Conservation (phyloP, 2,888 invertebrate species). For the Strigamia transsilvanica region DNA sequence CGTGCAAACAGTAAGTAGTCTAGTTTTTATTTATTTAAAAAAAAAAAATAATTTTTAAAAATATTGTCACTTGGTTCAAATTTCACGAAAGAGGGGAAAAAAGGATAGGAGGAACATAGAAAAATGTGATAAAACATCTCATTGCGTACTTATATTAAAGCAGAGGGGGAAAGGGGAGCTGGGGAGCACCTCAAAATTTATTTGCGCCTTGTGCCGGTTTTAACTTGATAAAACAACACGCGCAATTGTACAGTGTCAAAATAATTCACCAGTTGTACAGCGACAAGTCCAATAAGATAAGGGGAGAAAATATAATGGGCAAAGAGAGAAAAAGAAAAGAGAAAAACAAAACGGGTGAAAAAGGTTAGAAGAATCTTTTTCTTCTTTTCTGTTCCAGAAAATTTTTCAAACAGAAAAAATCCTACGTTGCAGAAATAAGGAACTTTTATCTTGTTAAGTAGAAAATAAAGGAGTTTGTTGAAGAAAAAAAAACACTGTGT, state of each 20-base stretch:
- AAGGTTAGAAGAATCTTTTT: not conserved
- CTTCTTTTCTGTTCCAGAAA: not conserved
- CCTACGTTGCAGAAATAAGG: slow-evolving; percentile 7
- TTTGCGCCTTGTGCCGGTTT: slow-evolving; percentile 14
- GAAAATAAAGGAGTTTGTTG: not conserved
- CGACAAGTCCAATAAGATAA: slow-evolving; percentile 40
- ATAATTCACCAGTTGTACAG: slow-evolving; percentile 28
- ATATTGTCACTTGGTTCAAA: not conserved
- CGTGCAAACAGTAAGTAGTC: not conserved
- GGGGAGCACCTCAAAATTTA: slow-evolving; percentile 12
- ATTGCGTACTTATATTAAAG: slow-evolving; percentile 24
- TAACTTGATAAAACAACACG: slow-evolving; percentile 44
- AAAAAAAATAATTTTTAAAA: not conserved
- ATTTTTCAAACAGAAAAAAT: not conserved
- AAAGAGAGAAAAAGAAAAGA: not conserved
- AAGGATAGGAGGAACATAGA: not conserved
- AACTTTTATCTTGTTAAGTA: slow-evolving; percentile 15
- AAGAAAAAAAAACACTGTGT: not conserved
- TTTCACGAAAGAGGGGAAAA: not conserved
- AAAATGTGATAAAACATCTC: slow-evolving; percentile 31
- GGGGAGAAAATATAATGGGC: slow-evolving; percentile 7
- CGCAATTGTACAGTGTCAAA: slow-evolving; percentile 39
- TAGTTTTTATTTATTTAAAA: not conserved
- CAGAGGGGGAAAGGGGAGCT: not conserved
- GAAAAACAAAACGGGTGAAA: slow-evolving; percentile 13